Conservation (phyloP, 1,140 invertebrate genomes). For the Gonioctena quinquepunctata region DNA sequence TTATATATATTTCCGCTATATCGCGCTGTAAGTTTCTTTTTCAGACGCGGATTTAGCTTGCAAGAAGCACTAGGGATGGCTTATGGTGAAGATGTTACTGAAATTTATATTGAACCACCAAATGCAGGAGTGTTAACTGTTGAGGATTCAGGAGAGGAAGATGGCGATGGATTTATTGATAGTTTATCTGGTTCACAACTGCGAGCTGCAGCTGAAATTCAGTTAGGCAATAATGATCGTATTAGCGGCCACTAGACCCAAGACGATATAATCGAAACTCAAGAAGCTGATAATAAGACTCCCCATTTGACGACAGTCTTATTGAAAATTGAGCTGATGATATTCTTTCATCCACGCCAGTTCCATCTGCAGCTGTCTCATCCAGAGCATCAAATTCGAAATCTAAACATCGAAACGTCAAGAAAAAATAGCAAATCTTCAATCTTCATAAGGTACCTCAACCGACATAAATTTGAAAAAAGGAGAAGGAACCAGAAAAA, state of each 20-base stretch:
- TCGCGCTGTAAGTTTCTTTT: neutral
- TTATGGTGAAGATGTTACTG: constrained; percentile 12
- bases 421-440: no score
- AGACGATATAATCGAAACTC: neutral
- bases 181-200: constrained; percentile 20
- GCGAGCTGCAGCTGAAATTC: neutral
- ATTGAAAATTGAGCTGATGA: no score
- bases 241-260: neutral
- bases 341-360: no score
- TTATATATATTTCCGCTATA: neutral
- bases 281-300: neutral
- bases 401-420: no score
- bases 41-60: neutral
- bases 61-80: constrained; percentile 2
- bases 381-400: no score
- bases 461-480: no score
- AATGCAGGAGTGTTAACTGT: constrained; percentile 20
- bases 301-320: neutral
- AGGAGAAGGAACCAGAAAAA: no score
- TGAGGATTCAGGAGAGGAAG: constrained; percentile 31
- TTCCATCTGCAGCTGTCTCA: no score
- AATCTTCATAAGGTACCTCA: no score
- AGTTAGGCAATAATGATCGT: neutral
- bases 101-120: constrained; percentile 32
- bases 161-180: constrained; percentile 15